Percentiles rank a stretch among this genome's conserved stretches.
Evolutionary conservation across 2,113 vertebrate genomes (phyloP).

Genomic region (Grantiella picta): DNA sequence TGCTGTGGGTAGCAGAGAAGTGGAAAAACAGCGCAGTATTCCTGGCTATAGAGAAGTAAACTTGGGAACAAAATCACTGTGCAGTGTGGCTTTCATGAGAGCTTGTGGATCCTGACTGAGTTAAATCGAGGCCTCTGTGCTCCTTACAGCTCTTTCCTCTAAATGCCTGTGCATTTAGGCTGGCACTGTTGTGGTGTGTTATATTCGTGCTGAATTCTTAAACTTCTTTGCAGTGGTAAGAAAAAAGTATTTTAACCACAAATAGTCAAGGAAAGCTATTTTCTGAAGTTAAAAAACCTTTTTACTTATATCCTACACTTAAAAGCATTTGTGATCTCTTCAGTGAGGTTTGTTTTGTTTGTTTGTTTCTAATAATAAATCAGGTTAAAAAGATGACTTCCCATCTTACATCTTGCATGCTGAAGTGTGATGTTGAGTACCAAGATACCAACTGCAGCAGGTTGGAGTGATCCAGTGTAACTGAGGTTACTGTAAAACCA

Average conservation of each 20-base stretch:
- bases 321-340: background rate
- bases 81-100: background rate
- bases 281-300: background rate
- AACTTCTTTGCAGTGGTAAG: background rate
- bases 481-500: background rate
- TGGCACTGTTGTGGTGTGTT: background rate
- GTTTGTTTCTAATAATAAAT: background rate
- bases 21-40: background rate
- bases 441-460: background rate
- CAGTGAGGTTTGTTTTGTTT: background rate
- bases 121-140: background rate
- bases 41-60: background rate
- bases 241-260: background rate
- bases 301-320: background rate
- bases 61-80: rapidly evolving
- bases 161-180: background rate
- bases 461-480: rapidly evolving
- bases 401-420: background rate
- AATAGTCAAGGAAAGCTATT: background rate
- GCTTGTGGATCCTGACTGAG: background rate
- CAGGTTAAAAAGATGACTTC: background rate
- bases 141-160: background rate
- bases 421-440: background rate
- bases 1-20: background rate
- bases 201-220: background rate